A percentile compares a stretch with the other conserved stretches of the same genome.
Conservation (phyloP, 2,113 vertebrate genomes). For the Mirza zaza region DNA sequence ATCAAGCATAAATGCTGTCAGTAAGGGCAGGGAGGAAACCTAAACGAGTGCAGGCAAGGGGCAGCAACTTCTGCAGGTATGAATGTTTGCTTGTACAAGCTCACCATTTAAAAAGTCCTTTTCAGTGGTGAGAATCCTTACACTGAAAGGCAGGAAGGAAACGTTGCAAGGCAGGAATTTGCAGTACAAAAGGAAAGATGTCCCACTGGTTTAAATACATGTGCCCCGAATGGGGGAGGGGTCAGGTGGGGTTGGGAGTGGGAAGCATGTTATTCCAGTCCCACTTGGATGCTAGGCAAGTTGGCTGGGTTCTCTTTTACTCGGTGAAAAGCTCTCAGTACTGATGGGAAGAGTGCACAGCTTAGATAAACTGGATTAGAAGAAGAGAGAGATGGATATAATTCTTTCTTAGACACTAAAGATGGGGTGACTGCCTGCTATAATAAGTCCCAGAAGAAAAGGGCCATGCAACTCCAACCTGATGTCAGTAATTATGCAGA, state of each 20-base stretch:
- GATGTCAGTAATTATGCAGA: slow-evolving; percentile 61
- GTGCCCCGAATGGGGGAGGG: neutral
- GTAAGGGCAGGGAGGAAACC: neutral
- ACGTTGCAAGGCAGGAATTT: slow-evolving; percentile 7
- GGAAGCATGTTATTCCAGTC: neutral
- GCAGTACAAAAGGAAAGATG: slow-evolving; percentile 6
- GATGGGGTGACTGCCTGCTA: neutral
- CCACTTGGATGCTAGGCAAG: neutral
- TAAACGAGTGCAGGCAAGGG: neutral
- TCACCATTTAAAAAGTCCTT: neutral
- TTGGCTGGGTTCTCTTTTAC: slow-evolving; percentile 38
- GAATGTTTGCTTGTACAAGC: slow-evolving; percentile 24
- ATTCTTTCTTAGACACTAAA: slow-evolving; percentile 26
- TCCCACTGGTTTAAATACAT: neutral
- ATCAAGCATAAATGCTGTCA: neutral
- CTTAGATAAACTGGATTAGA: slow-evolving; percentile 55
- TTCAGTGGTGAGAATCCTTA: neutral
- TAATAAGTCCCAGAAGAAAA: slow-evolving; percentile 50
- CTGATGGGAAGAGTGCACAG: neutral
- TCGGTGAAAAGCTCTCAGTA: slow-evolving; percentile 19
- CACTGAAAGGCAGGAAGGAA: slow-evolving; percentile 24
- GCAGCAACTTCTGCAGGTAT: neutral
- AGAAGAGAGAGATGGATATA: neutral
- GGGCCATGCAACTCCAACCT: neutral
- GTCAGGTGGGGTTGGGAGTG: no score